phyloP scores from a whole-genome alignment of 2,888 invertebrate genomes.

The Zootermopsis nevadensis region DNA sequence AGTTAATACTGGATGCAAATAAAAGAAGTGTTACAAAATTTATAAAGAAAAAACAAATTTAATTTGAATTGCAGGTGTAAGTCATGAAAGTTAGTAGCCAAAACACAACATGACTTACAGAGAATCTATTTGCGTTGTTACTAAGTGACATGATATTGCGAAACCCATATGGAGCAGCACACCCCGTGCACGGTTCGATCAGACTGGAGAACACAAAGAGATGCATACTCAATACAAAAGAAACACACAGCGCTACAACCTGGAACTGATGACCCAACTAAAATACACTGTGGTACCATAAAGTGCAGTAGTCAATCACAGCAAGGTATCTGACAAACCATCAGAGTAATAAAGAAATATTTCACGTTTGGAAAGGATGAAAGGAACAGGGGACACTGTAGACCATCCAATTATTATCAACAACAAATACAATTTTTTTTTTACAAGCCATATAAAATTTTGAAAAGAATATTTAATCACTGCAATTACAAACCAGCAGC shows the following conservation, averaged over 20 bases:
- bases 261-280: background rate
- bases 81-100: conserved; percentile 13
- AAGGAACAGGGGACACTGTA: background rate
- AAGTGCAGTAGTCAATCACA: conserved; percentile 3
- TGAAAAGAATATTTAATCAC: no score
- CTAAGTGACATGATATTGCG: conserved; percentile 93
- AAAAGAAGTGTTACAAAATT: background rate
- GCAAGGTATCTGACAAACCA: background rate
- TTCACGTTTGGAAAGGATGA: background rate
- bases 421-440: no score
- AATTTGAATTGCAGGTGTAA: background rate
- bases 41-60: background rate
- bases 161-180: conserved; percentile 97
- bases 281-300: no score
- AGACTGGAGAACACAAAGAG: conserved; percentile 66
- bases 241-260: conserved; percentile 11
- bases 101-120: conserved; percentile 73
- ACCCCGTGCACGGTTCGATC: conserved; percentile 77
- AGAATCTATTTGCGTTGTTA: conserved; percentile 83
- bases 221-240: conserved; percentile 36
- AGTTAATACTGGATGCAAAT: background rate
- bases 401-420: background rate
- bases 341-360: background rate
- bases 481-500: no score
- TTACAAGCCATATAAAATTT: no score